A percentile compares a stretch with the other conserved stretches of the same genome.
These are phyloP conservation scores for Bubo blakistoni DNA, from an alignment of 2,113 vertebrate genomes.

Conservation along the genomic window DNA sequence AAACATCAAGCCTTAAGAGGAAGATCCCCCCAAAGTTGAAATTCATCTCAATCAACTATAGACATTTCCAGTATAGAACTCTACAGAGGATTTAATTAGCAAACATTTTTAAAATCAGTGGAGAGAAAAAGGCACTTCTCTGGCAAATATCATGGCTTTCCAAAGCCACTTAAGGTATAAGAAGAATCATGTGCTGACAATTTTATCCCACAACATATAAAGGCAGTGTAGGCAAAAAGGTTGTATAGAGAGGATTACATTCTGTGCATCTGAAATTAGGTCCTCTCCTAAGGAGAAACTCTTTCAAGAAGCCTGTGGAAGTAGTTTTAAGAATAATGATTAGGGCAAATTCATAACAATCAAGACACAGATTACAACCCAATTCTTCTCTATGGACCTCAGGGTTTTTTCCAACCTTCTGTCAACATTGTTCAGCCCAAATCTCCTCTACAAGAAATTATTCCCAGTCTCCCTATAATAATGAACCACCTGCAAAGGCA, in stretches of 20 bases:
- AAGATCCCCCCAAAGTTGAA: background rate
- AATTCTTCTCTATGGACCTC: background rate
- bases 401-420: background rate
- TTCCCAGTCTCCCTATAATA: background rate
- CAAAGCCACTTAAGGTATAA: background rate
- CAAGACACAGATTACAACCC: background rate
- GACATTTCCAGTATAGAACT: background rate
- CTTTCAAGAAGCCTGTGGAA: background rate
- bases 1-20: background rate
- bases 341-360: background rate
- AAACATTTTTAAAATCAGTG: background rate
- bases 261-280: background rate
- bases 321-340: background rate
- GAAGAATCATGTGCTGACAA: background rate
- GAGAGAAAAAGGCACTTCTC: background rate
- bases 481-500: background rate
- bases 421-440: background rate
- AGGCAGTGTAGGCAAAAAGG: background rate
- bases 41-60: background rate
- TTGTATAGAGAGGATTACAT: background rate
- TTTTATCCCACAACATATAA: background rate
- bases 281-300: background rate
- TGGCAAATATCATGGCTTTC: background rate
- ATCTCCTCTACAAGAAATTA: background rate
- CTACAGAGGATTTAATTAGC: background rate